These are phyloP conservation scores for Halocaridina rubra DNA, from an alignment of 2,888 invertebrate species.

Conservation along the genomic window DNA sequence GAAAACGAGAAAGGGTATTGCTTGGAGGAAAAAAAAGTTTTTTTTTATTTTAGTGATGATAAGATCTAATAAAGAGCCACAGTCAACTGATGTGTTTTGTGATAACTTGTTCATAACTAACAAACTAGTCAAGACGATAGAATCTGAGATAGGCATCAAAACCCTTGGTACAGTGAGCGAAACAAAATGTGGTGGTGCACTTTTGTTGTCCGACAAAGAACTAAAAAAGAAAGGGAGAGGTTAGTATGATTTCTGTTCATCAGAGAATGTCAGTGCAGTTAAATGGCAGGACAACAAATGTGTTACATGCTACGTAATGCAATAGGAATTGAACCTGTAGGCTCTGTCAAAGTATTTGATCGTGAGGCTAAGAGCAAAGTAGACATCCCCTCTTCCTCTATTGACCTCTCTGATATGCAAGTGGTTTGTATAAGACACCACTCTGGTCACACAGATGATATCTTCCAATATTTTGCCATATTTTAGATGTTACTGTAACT, in stretches of 20 bases:
- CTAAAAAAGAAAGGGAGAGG: slow-evolving; percentile 1
- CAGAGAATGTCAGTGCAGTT: slow-evolving; percentile 6
- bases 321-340: slow-evolving; percentile 17
- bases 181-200: too few species aligned
- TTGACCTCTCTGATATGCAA: too few species aligned
- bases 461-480: too few species aligned
- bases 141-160: slow-evolving; percentile 8
- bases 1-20: not conserved
- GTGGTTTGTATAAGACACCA: too few species aligned
- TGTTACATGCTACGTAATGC: slow-evolving; percentile 16
- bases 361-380: not conserved
- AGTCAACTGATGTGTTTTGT: too few species aligned
- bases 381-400: too few species aligned
- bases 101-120: slow-evolving; percentile 8
- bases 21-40: slow-evolving; percentile 26
- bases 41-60: not conserved
- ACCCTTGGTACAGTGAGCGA: too few species aligned
- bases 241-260: too few species aligned
- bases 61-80: not conserved
- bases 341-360: too few species aligned
- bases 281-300: slow-evolving; percentile 19
- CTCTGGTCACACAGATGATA: too few species aligned
- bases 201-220: slow-evolving; percentile 8
- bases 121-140: slow-evolving; percentile 1
- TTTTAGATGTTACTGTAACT: slow-evolving; percentile 16